Percentiles rank a stretch among this genome's conserved stretches.
Conservation (phyloP, 2,797 vertebrate species). For the Crenichthys baileyi region DNA sequence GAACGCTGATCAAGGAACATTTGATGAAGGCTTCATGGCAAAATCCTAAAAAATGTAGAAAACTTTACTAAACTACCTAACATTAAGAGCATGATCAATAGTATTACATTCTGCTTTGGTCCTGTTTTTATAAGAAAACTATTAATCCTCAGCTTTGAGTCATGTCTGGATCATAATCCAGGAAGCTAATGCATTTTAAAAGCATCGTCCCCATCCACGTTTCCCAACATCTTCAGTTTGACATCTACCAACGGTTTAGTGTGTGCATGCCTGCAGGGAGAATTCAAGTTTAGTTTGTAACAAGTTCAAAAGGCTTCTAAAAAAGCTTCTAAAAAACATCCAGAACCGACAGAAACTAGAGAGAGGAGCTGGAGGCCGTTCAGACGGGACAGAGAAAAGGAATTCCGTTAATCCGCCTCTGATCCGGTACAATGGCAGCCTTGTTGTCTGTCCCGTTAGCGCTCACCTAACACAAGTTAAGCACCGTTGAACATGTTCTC, state of each 20-base stretch:
- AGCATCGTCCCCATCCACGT: slow-evolving; percentile 48
- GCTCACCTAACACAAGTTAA: slow-evolving; percentile 75
- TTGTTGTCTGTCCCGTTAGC: slow-evolving; percentile 84
- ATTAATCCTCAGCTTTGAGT: slow-evolving; percentile 2
- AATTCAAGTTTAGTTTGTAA: slow-evolving; percentile 23
- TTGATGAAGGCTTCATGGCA: background rate
- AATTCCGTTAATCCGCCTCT: slow-evolving; percentile 85
- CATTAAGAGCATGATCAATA: background rate
- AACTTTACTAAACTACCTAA: background rate
- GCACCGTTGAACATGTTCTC: slow-evolving; percentile 49
- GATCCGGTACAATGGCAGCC: slow-evolving; percentile 86
- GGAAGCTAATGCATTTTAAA: background rate
- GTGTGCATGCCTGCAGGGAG: background rate
- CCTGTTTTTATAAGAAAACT: background rate
- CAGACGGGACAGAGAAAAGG: slow-evolving; percentile 79
- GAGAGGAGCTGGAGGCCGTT: slow-evolving; percentile 72
- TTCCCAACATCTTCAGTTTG: slow-evolving; percentile 29
- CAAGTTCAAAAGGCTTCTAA: slow-evolving; percentile 35
- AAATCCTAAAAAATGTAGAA: background rate
- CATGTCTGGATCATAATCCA: background rate
- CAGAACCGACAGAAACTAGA: slow-evolving; percentile 21
- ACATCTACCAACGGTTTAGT: slow-evolving; percentile 4
- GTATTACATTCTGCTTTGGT: background rate
- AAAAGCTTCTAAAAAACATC: slow-evolving; percentile 43
- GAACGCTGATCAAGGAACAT: background rate